phyloP scores from a whole-genome alignment of 2,888 invertebrate species.

The Apamea sordens region DNA sequence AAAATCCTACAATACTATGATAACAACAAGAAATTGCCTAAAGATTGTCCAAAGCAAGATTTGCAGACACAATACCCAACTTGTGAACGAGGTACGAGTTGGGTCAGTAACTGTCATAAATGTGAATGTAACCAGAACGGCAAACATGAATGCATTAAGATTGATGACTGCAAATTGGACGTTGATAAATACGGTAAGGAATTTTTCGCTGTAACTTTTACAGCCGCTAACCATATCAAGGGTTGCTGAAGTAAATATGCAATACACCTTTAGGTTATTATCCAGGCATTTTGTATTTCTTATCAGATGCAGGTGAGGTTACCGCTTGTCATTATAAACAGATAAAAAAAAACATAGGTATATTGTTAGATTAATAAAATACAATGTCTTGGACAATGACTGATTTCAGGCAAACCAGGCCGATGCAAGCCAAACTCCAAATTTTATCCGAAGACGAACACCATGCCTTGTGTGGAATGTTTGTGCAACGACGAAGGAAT shows the following conservation, averaged over 20 bases:
- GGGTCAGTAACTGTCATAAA: constrained; percentile 48
- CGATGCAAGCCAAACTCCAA: constrained; percentile 55
- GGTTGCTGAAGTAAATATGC: constrained; percentile 8
- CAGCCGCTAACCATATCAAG: background rate
- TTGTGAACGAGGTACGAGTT: constrained; percentile 44
- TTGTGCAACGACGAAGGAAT: constrained; percentile 53
- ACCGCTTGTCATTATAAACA: background rate
- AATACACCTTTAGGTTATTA: background rate
- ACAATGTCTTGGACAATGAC: background rate
- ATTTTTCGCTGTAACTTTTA: background rate
- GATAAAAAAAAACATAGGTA: too few relatives aligned
- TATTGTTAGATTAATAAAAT: background rate
- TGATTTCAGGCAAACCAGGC: constrained; percentile 49
- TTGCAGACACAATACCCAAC: constrained; percentile 18
- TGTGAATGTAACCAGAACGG: constrained; percentile 38
- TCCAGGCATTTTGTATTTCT: background rate
- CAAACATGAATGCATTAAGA: constrained; percentile 32
- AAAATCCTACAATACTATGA: constrained; percentile 13
- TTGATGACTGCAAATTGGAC: constrained; percentile 31
- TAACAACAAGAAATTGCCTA: constrained; percentile 22
- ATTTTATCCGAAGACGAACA: constrained; percentile 42
- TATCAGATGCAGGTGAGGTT: background rate
- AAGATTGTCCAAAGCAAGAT: constrained; percentile 26
- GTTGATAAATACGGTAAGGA: constrained; percentile 37
- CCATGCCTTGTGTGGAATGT: constrained; percentile 34